Base-by-base conservation (phyloP, 2,888 invertebrate species). In the Sarcophaga subvicina region DNA sequence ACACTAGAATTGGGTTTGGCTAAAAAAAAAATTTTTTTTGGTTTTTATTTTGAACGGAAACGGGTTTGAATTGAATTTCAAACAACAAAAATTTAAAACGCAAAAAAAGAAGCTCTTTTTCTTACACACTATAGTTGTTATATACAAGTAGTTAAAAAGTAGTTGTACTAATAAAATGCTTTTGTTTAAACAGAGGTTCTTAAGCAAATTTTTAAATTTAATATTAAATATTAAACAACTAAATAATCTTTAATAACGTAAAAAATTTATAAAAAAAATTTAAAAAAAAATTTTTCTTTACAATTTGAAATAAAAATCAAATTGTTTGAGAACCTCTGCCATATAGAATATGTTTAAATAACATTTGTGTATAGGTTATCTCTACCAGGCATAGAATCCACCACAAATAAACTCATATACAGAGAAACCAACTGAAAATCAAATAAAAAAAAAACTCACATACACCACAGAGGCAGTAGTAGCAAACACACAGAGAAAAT, bases 31-130 rank as follows among this genome's bases (percentile, higher is more conserved):
- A 45, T 71, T 66, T 78, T 69, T 60, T 79, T 66, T 66, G 37
- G 27, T 45, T 72, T 22, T 62, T 72, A 72, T 62, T 72, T 37
- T 27, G 14, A 64, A 87, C 88, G 88, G 88, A 89, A 89, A 89
- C 89, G 80, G 80, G 89, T 89, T 89, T 88, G 86, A 84, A 88
- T 88, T 83, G 54, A 86, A 86, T 89, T 88, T 88, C 81, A 85
- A 84, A 17, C 4, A 85, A 76, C 80, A 84, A 78, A 87, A 83
- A 88, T 87, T 85, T 80, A 71, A 87, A 83, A 87, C 78, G 71
- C 17, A 54, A 54, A 54, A 49, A 54, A 54, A 14, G 8, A 54
- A 17, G 5, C 2, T 14, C 5, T 4, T 5, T 14, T 5, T 14
- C 54, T 54, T 54, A 54, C 54, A 54, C 17, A 54, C 54, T 17